Evolutionary conservation across 2,113 vertebrate species (phyloP).

Genomic region (Alexandromys fortis): DNA sequence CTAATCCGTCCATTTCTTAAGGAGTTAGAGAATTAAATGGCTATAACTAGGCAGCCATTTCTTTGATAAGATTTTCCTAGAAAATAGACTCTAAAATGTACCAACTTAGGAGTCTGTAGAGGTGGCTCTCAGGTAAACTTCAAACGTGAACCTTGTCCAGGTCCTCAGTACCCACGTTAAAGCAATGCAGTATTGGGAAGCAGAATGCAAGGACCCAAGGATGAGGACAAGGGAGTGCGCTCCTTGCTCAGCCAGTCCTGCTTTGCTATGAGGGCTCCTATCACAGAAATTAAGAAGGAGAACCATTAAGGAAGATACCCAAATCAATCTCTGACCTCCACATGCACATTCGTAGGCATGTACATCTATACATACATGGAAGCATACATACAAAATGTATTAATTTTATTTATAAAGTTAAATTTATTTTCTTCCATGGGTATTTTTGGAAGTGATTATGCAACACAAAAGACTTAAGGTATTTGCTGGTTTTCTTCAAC

Average conservation of each 20-base stretch:
- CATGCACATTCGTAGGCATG: not conserved
- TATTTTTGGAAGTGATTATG: constrained; percentile 24
- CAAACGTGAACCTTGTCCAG: not conserved
- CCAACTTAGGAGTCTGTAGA: not conserved
- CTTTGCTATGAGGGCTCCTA: not conserved
- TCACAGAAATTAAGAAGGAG: not conserved
- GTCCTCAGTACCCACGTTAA: not conserved
- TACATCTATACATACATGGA: not conserved
- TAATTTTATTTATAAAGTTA: constrained; percentile 8
- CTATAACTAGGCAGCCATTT: constrained; percentile 1
- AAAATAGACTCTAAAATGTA: not conserved
- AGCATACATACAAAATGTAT: not conserved
- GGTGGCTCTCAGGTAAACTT: not conserved
- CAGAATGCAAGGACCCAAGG: not conserved
- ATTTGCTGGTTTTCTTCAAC: constrained; percentile 34
- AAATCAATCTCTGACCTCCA: not conserved
- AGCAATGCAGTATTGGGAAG: too few species aligned
- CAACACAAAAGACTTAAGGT: constrained; percentile 14
- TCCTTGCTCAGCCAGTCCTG: not conserved
- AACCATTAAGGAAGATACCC: not conserved
- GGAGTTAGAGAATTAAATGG: not conserved
- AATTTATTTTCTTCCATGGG: not conserved
- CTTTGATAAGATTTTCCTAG: constrained; percentile 22
- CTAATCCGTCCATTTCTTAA: constrained; percentile 25
- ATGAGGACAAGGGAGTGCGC: not conserved